These are phyloP conservation scores for Pteronura brasiliensis DNA, from an alignment of 2,113 vertebrate genomes.

Conservation along the genomic window DNA sequence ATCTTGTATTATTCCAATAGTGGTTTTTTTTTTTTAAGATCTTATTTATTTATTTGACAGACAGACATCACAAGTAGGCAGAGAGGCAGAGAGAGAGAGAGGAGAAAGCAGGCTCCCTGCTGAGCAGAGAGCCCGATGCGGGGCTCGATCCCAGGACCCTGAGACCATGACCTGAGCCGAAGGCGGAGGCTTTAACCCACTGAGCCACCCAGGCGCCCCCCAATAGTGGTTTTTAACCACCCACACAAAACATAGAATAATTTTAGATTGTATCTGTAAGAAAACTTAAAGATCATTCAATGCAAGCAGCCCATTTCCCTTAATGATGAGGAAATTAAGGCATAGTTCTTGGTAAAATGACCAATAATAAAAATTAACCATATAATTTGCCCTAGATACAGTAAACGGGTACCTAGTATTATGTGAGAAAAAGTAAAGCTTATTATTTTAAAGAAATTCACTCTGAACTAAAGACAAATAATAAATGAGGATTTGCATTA, in stretches of 20 bases:
- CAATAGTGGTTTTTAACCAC: background rate
- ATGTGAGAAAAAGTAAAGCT: background rate
- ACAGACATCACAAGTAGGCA: too few species aligned
- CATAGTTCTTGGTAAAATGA: background rate
- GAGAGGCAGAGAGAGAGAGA: too few species aligned
- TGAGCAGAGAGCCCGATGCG: too few species aligned
- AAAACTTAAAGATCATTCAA: background rate
- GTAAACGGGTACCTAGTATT: background rate
- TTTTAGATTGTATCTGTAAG: background rate
- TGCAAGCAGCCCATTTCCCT: background rate
- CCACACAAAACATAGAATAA: background rate
- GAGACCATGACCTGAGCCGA: too few species aligned
- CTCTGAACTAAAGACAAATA: background rate
- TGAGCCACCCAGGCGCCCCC: too few species aligned
- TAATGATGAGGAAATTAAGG: background rate
- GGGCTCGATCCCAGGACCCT: too few species aligned
- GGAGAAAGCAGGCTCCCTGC: too few species aligned
- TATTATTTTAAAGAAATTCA: constrained; percentile 7
- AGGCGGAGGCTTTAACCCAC: too few species aligned
- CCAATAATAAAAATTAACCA: background rate
- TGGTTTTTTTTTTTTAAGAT: background rate
- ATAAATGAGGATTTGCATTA: background rate
- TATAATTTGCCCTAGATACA: background rate
- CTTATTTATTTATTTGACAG: too few species aligned
- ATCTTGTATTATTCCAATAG: background rate